phyloP scores from a whole-genome alignment of 2,797 vertebrate species.

The Miichthys miiuy region DNA sequence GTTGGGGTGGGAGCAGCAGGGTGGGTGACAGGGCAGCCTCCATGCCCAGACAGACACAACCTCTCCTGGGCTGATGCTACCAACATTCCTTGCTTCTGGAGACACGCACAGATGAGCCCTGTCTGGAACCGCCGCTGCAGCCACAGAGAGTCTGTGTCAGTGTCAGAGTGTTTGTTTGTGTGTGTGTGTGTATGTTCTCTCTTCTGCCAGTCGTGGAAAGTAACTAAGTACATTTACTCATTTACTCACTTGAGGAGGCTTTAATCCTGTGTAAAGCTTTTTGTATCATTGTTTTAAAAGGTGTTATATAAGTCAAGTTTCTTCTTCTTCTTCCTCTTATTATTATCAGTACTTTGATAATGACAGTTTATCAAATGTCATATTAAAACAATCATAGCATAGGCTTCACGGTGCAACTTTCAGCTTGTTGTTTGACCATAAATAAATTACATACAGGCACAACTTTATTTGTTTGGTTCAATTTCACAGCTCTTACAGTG shows the following conservation, averaged over 20 bases:
- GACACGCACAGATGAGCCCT: conserved; percentile 62
- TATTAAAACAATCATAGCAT: neutral
- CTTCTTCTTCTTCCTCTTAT: neutral
- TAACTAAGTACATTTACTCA: conserved; percentile 5
- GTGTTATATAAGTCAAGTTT: neutral
- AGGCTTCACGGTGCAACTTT: neutral
- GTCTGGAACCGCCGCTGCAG: conserved; percentile 44
- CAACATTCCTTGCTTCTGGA: conserved; percentile 43
- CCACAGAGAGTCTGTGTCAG: conserved; percentile 37
- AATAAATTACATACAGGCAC: neutral
- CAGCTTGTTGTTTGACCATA: neutral
- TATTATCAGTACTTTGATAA: neutral
- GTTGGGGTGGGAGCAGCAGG: conserved; percentile 54
- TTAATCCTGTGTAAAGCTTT: neutral
- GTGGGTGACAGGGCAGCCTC: conserved; percentile 72
- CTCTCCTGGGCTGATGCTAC: conserved; percentile 67
- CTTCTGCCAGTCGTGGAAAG: neutral
- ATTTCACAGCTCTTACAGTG: neutral
- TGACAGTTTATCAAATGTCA: neutral
- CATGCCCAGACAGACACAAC: conserved; percentile 64
- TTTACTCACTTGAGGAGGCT: neutral
- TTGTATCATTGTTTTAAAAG: neutral
- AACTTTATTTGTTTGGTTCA: neutral
- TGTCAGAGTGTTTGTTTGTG: conserved; percentile 31
- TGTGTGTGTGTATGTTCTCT: neutral